These are phyloP conservation scores for Conger conger DNA, from an alignment of 2,113 vertebrate species.

Conservation along the genomic window DNA sequence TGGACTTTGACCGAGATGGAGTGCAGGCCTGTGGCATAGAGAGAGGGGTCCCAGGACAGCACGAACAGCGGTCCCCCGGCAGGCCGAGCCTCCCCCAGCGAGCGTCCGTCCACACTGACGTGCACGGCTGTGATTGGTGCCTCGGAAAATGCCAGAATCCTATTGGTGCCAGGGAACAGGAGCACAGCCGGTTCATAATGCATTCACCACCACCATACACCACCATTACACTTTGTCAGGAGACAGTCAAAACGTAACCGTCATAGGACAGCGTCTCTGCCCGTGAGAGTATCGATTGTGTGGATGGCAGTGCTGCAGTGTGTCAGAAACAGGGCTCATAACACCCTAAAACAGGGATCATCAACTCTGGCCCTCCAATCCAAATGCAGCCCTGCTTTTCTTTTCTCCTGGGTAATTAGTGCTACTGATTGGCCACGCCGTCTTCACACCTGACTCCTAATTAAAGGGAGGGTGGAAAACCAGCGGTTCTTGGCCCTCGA, in stretches of 20 bases:
- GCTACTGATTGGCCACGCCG: too few species aligned
- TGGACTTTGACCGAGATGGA: constrained; percentile 81
- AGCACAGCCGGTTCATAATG: background rate
- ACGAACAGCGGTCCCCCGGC: constrained; percentile 86
- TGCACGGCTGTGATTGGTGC: constrained; percentile 75
- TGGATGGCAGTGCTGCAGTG: background rate
- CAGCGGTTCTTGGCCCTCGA: too few species aligned
- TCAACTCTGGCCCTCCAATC: too few species aligned
- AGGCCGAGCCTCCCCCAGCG: constrained; percentile 71
- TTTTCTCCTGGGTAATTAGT: too few species aligned
- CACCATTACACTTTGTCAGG: too few species aligned
- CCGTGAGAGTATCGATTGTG: background rate
- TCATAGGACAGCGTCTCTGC: background rate
- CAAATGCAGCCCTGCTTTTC: too few species aligned
- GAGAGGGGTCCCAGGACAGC: constrained; percentile 81
- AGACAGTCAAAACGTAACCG: background rate
- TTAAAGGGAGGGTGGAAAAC: too few species aligned
- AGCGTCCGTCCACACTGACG: constrained; percentile 76
- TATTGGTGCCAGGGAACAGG: constrained; percentile 44
- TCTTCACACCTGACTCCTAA: too few species aligned
- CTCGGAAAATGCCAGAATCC: constrained; percentile 89
- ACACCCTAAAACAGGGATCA: too few species aligned
- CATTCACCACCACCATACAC: background rate
- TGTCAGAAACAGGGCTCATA: background rate
- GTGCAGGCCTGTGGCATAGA: constrained; percentile 81